These are phyloP conservation scores for Agelastica alni DNA, from an alignment of 2,888 invertebrate species.

Conservation along the genomic window DNA sequence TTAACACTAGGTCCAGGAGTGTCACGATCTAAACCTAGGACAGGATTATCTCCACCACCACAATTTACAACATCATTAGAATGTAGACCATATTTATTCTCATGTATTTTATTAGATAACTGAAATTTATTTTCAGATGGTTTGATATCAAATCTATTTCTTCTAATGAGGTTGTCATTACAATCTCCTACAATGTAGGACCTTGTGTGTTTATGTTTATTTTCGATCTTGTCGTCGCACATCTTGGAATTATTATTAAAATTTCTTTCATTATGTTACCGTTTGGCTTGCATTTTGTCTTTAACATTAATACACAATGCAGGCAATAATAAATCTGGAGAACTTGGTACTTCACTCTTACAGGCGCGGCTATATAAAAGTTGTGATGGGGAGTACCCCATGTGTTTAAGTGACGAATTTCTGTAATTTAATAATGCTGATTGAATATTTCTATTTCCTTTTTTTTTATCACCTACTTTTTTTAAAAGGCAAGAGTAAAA, in stretches of 20 bases:
- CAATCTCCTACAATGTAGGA: not conserved
- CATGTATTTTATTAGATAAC: not conserved
- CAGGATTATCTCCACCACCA: too few species aligned
- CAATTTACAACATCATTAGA: too few species aligned
- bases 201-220: not conserved
- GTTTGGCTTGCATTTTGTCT: not conserved
- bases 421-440: not conserved
- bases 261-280: not conserved
- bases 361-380: not conserved
- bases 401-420: not conserved
- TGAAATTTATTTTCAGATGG: not conserved
- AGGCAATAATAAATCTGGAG: not conserved
- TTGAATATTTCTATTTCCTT: too few species aligned
- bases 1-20: too few species aligned
- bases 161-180: not conserved
- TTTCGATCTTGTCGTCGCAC: not conserved
- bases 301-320: not conserved
- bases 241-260: not conserved
- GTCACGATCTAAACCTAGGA: too few species aligned
- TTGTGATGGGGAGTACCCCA: not conserved
- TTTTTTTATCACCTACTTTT: too few species aligned
- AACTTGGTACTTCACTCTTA: not conserved
- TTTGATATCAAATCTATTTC: not conserved
- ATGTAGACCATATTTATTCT: too few species aligned
- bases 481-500: slow-evolving; percentile 25